These are phyloP conservation scores for Salpingus planirostris DNA, from an alignment of 2,888 invertebrate genomes.

Conservation along the genomic window DNA sequence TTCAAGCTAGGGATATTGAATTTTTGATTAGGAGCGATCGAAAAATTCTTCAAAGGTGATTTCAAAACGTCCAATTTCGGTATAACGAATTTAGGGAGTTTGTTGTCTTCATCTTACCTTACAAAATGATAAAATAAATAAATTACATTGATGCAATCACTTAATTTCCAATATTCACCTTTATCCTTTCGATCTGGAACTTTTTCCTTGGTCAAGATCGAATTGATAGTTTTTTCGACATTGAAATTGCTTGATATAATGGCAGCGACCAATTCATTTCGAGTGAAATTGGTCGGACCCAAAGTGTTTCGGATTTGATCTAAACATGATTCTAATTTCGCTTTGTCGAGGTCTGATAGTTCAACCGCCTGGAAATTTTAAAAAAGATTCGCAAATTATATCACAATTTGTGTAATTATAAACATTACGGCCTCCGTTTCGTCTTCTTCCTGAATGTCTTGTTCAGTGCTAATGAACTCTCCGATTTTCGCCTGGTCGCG, in stretches of 20 bases:
- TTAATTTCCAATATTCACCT: no score
- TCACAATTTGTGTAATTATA: constrained; percentile 2
- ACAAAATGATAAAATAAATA: constrained; percentile 29
- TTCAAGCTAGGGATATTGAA: no score
- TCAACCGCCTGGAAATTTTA: constrained; percentile 13
- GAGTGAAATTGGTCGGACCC: constrained; percentile 61
- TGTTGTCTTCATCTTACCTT: constrained; percentile 52
- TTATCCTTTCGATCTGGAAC: constrained; percentile 25
- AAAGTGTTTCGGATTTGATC: constrained; percentile 73
- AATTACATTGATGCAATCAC: constrained; percentile 6
- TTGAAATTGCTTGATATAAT: constrained; percentile 66
- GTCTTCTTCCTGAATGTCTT: constrained; percentile 61
- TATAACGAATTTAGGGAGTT: constrained; percentile 24
- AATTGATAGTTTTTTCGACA: constrained; percentile 62
- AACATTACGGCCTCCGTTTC: constrained; percentile 39
- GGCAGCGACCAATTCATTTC: constrained; percentile 61
- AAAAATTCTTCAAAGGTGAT: constrained; percentile 4
- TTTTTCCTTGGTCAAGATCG: constrained; percentile 43
- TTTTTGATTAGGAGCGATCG: not conserved
- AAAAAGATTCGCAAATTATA: no score
- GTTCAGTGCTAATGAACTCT: constrained; percentile 58
- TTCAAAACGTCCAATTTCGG: constrained; percentile 23
- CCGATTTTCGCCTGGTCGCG: constrained; percentile 57
- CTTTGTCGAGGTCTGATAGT: constrained; percentile 57
- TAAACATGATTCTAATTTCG: constrained; percentile 71